Percentiles rank a stretch among this genome's conserved stretches.
phyloP scores from a whole-genome alignment of 2,113 vertebrate genomes.

The Neodontobutis hainanensis region DNA sequence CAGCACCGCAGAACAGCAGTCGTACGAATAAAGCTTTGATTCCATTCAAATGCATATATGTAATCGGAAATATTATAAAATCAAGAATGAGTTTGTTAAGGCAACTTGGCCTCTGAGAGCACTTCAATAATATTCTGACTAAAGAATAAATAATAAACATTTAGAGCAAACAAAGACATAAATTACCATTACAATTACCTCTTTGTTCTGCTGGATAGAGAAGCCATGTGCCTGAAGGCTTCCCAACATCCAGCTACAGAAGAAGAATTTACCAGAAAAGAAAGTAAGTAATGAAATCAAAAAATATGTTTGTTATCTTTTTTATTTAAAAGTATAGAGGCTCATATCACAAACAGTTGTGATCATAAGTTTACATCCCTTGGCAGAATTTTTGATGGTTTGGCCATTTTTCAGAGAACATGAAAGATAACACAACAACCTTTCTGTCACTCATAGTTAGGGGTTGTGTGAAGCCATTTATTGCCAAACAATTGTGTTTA shows the following conservation, averaged over 20 bases:
- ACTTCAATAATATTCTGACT: constrained; percentile 5
- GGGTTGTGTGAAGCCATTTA: too few species aligned
- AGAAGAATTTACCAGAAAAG: constrained; percentile 27
- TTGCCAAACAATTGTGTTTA: too few species aligned
- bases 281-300: background rate
- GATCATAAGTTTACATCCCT: constrained; percentile 3
- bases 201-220: constrained; percentile 2
- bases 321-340: constrained; percentile 3
- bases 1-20: background rate
- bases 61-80: background rate
- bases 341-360: constrained; percentile 4
- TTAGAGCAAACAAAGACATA: constrained; percentile 2
- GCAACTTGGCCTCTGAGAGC: background rate
- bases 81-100: background rate
- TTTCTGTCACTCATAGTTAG: too few species aligned
- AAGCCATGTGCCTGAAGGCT: constrained; percentile 18
- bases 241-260: constrained; percentile 16
- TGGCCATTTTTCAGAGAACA: too few species aligned
- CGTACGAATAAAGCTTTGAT: background rate
- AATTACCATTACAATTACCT: constrained; percentile 25
- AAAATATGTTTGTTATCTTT: constrained; percentile 21
- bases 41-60: background rate
- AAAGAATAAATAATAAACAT: constrained; percentile 2
- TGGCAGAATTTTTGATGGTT: too few species aligned
- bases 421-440: too few species aligned